Evolutionary conservation across 2,888 invertebrate species (phyloP).

Genomic region (Eupithecia subfuscata): DNA sequence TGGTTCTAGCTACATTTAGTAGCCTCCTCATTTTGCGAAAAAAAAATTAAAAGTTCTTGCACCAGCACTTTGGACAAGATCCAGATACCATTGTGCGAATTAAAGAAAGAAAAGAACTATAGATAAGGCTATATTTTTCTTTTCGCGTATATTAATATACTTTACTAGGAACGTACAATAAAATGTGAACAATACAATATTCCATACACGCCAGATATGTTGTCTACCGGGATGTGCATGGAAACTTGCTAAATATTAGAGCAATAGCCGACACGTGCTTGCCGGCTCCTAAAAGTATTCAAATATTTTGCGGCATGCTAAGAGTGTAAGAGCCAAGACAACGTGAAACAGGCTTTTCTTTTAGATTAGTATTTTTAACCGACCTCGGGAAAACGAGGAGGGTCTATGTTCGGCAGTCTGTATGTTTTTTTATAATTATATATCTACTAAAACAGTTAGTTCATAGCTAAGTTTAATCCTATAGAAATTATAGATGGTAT

Average conservation of each 20-base stretch:
- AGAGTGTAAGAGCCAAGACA: neutral
- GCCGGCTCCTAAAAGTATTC: neutral
- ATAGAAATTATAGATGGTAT: no score
- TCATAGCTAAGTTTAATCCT: no score
- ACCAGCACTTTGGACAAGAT: no score
- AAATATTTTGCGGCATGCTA: neutral
- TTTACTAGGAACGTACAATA: neutral
- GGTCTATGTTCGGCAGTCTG: no score
- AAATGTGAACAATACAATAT: constrained; percentile 16
- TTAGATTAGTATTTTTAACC: neutral
- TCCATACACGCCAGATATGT: constrained; percentile 27
- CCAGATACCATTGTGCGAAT: neutral
- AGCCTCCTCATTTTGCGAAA: no score
- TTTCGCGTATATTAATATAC: no score
- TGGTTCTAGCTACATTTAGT: no score
- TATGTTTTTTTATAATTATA: no score
- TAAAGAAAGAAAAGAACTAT: neutral
- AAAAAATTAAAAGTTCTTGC: no score
- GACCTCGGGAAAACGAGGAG: no score
- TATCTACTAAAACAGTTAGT: no score
- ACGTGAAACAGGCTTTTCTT: neutral
- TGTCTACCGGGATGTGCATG: constrained; percentile 16
- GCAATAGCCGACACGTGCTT: constrained; percentile 28
- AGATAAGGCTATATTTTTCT: no score
- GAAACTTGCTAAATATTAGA: constrained; percentile 19